Conservation (phyloP, 2,888 invertebrate genomes). For the Charanyca ferruginea region DNA sequence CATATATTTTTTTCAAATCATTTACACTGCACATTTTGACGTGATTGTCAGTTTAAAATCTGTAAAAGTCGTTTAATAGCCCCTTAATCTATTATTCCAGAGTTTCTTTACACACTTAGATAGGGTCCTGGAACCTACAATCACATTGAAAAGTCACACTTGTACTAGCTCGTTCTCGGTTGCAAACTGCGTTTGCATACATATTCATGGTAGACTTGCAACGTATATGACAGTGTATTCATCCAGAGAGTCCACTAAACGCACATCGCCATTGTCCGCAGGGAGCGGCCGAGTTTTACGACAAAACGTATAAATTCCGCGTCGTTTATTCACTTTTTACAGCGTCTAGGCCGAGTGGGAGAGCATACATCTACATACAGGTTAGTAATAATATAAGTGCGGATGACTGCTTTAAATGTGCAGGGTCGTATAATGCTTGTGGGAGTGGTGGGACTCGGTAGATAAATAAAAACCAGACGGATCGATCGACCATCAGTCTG, state of each 20-base stretch:
- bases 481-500: no score
- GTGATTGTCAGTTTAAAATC: no score
- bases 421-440: not conserved
- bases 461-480: no score
- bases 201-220: constrained; percentile 41
- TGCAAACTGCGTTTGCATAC: constrained; percentile 13
- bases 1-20: no score
- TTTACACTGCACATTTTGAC: no score
- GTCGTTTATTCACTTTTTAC: constrained; percentile 67
- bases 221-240: constrained; percentile 45
- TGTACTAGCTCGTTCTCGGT: no score
- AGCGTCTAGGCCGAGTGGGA: constrained; percentile 56
- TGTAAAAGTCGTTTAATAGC: no score
- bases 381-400: constrained; percentile 1
- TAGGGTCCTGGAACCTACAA: not conserved
- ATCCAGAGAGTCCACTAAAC: constrained; percentile 34
- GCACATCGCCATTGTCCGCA: constrained; percentile 45
- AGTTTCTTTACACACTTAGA: no score
- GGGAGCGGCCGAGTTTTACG: constrained; percentile 61
- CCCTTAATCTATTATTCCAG: no score
- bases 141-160: no score
- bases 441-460: no score
- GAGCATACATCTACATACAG: constrained; percentile 26
- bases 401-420: constrained; percentile 15
- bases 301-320: constrained; percentile 65